Evolutionary conservation across 2,113 vertebrate species (phyloP), one percentile per base, ranked within the genome.

Genomic region (Grallaria varia): DNA sequence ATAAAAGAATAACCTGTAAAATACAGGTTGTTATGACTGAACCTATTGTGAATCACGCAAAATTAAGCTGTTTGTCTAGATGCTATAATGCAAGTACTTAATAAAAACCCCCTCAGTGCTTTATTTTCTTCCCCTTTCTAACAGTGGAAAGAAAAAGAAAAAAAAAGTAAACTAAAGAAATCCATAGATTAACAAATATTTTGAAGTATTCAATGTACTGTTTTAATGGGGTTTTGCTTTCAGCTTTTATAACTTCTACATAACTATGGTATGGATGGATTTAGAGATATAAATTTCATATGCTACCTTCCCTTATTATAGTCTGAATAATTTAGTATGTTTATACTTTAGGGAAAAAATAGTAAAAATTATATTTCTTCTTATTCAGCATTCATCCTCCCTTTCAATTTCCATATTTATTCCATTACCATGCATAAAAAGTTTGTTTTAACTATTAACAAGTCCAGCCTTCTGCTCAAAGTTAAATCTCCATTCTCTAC

Each of bases 251-350:
- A 63, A 88, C 35, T 83, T 95, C 30, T 30, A 89, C 25, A 24
- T 16, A 74, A 39, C 12, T 71, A 71, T 3, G 81, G 1, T 50
- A 24, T 25, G 42, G 63, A 72, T 23, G 19, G 64, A 95, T 95
- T 80, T 94, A 94, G 55, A 58, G 58, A 53, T 59, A 75, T 13
- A 60, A 60, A 93, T 84, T 92, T 63, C 35, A 72, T 63, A 80
- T 15, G 75, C 35, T 82, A 87, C 28, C 24, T 82, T 39, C 44
- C 33, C 49, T 77, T 89, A 68, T 76, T 82, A 66, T 52, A 72
- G 9, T 56, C 52, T 91, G 50, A 90, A 85, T 95, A 81, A 96
- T 95, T 96, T 76, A 94, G 44, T 63, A 69, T 59, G 52, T 40
- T 86, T 73, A 80, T 77, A 69, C 45, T 50, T 93, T 19, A 22